Conservation (phyloP, 2,888 invertebrate genomes). For the Anoncus sp. region DNA sequence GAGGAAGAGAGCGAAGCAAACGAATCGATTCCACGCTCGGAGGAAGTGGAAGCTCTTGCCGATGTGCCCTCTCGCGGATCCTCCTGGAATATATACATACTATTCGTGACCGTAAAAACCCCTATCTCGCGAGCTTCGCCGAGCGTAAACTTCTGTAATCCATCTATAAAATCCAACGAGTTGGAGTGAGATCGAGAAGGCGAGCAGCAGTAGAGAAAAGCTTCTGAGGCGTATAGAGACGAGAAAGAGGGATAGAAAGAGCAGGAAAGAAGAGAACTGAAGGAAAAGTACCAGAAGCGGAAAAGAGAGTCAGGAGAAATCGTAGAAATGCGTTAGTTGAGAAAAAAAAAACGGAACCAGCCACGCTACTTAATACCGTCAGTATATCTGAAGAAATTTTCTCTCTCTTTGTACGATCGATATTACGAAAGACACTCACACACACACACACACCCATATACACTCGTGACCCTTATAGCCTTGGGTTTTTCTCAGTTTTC, state of each 20-base stretch:
- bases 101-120: constrained; percentile 69
- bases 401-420: constrained; percentile 45
- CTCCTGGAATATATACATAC: constrained; percentile 41
- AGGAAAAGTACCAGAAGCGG: constrained; percentile 52
- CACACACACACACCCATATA: not conserved
- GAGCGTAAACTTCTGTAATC: constrained; percentile 74
- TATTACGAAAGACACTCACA: constrained; percentile 38
- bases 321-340: constrained; percentile 55
- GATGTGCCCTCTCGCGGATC: constrained; percentile 34
- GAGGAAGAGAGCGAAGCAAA: constrained; percentile 35
- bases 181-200: constrained; percentile 55
- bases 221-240: constrained; percentile 43
- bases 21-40: constrained; percentile 61
- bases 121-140: constrained; percentile 70
- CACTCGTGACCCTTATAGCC: constrained; percentile 13
- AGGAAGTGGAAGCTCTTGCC: constrained; percentile 51
- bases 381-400: constrained; percentile 25
- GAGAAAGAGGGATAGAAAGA: constrained; percentile 53
- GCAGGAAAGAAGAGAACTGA: constrained; percentile 19
- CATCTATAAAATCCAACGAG: constrained; percentile 76
- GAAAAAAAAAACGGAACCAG: constrained; percentile 8
- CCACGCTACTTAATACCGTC: constrained; percentile 43
- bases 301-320: constrained; percentile 59
- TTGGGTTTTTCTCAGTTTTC: constrained; percentile 23
- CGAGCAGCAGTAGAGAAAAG: not conserved